phyloP scores from a whole-genome alignment of 92 coral and sea anemone species.

The Epizoanthus rinbou region DNA sequence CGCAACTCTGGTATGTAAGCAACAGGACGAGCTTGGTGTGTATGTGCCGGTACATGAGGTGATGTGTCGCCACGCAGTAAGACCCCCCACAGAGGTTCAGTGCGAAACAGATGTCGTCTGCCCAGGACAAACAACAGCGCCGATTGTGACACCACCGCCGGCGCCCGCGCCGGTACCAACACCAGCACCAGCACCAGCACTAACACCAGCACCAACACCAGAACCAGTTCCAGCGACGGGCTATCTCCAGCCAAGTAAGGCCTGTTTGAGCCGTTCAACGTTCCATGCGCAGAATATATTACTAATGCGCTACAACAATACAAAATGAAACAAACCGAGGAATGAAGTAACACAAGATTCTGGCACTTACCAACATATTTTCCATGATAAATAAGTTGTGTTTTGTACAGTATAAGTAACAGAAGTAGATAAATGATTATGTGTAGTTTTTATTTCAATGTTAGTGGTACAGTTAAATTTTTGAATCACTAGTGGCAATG shows the following conservation, averaged over 20 bases:
- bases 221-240: neutral
- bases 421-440: too few relatives aligned
- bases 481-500: too few relatives aligned
- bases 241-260: constrained; percentile 27
- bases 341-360: too few relatives aligned
- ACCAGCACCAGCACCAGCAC: neutral
- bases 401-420: too few relatives aligned
- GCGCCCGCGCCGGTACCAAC: neutral
- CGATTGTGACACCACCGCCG: neutral
- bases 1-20: constrained; percentile 28
- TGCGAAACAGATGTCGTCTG: constrained; percentile 31
- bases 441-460: too few relatives aligned
- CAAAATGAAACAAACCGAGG: too few relatives aligned
- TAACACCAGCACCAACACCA: neutral
- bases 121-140: neutral
- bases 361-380: too few relatives aligned
- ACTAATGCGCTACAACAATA: too few relatives aligned
- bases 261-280: too few relatives aligned
- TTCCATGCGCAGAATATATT: too few relatives aligned
- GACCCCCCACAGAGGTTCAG: neutral
- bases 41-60: constrained; percentile 9
- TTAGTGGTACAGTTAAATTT: too few relatives aligned
- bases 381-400: too few relatives aligned
- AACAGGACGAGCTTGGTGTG: constrained; percentile 8
- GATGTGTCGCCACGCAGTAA: neutral